Conservation (phyloP, 2,113 vertebrate genomes). For the Psittacula cyanocephala region DNA sequence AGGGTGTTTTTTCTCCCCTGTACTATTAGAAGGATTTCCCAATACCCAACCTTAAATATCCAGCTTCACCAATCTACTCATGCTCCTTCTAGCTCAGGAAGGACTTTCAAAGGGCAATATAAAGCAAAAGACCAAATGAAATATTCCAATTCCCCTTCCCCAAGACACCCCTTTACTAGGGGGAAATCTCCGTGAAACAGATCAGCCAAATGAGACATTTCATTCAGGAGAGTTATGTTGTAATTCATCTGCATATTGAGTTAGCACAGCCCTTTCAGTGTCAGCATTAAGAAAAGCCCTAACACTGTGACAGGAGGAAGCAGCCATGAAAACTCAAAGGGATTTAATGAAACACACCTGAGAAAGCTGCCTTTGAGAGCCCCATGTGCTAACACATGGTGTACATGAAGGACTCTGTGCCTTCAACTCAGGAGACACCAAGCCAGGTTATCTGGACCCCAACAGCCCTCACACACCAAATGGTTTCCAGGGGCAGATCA, state of each 20-base stretch:
- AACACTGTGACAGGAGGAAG: background rate
- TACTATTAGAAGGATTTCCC: background rate
- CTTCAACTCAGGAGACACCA: background rate
- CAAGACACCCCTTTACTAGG: background rate
- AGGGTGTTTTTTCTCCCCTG: background rate
- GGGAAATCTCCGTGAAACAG: background rate
- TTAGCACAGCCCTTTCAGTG: background rate
- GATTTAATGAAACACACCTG: background rate
- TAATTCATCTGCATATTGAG: background rate
- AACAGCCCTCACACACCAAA: background rate
- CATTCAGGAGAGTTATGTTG: background rate
- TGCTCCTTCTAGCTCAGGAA: background rate
- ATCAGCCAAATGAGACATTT: background rate
- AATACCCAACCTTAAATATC: background rate
- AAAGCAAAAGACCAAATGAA: background rate
- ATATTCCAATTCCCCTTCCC: background rate
- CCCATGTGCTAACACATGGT: fast-evolving
- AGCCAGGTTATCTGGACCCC: background rate
- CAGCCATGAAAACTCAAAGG: background rate
- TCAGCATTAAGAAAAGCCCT: background rate
- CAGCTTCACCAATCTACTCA: background rate
- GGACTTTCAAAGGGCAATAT: background rate
- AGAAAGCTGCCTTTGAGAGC: background rate
- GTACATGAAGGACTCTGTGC: fast-evolving
- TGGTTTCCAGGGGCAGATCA: background rate